Evolutionary conservation across 2,797 vertebrate species (phyloP).

Genomic region (Eulemur coronatus): DNA sequence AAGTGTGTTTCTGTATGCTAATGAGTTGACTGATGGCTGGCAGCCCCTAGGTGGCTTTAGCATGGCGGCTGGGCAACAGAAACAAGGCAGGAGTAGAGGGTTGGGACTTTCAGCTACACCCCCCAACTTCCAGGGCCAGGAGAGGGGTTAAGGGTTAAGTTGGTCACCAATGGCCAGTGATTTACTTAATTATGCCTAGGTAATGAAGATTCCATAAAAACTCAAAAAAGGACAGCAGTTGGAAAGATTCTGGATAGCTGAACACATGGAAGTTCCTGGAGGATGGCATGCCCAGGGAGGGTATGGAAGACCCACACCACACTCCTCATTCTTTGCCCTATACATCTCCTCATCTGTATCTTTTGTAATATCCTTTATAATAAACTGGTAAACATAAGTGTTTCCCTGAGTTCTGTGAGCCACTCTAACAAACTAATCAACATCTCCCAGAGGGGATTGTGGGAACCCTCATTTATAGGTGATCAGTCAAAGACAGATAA

Average conservation of each 20-base stretch:
- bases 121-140: not conserved
- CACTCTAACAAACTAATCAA: not conserved
- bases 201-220: not conserved
- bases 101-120: not conserved
- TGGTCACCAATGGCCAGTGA: not conserved
- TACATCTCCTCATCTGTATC: not conserved
- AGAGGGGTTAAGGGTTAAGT: not conserved
- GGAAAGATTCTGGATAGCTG: not conserved
- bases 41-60: not conserved
- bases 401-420: not conserved
- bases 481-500: not conserved
- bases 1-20: not conserved
- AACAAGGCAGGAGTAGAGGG: not conserved
- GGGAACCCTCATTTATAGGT: not conserved
- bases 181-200: not conserved
- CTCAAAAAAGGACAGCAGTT: not conserved
- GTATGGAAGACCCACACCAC: accelerated
- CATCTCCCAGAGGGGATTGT: not conserved
- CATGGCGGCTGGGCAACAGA: not conserved
- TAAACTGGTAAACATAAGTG: not conserved
- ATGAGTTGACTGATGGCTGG: not conserved
- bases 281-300: not conserved
- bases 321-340: not conserved
- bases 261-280: not conserved
- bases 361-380: not conserved